Evolutionary conservation across 2,797 vertebrate species (phyloP), one percentile per base, ranked within the genome.

Genomic region (Setipinna tenuifilis): DNA sequence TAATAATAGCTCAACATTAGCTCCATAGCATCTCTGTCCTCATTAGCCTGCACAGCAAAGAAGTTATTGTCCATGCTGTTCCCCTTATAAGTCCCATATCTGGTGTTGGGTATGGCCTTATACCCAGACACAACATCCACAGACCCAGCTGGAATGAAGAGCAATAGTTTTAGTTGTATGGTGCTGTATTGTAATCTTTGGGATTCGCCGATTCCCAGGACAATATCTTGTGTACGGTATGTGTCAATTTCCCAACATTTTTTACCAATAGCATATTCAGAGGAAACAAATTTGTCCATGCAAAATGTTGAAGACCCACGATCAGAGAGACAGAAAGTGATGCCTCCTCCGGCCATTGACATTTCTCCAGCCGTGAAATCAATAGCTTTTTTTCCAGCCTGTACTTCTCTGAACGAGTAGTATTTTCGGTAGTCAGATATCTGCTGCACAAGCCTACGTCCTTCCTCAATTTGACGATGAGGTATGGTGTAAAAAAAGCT

Each of bases 1-100:
- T 93, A 93, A 41, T 90, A 91, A 83, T 94, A 93, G 62, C 85
- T 92, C 5, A 93, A 81, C 91, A 92, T 92, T 46, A 88, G 16
- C 16, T 92, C 88, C 48, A 86, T 87, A 28, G 17, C 0, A 0
- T 87, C 12, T 10, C 84, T 0, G 0, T 91, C 86, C 2, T 57
- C 1, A 46, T 84, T 78, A 44, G 83, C 86, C 86, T 93, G 92
- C 61, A 89, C 86, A 0, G 91, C 85, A 68, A 91, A 93, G 58
- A 94, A 93, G 6, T 44, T 84, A 85, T 93, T 94, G 0, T 85
- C 6, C 14, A 82, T 84, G 11, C 25, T 86, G 71, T 93, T 94
- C 59, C 93, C 93, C 0, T 19, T 85, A 83, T 92, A 94, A 0
- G 0, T 86, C 2, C 92, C 92, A 85, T 85, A 93, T 83, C 88